Evolutionary conservation across 2,797 vertebrate species (phyloP).

Genomic region (Anguilla pacifica): DNA sequence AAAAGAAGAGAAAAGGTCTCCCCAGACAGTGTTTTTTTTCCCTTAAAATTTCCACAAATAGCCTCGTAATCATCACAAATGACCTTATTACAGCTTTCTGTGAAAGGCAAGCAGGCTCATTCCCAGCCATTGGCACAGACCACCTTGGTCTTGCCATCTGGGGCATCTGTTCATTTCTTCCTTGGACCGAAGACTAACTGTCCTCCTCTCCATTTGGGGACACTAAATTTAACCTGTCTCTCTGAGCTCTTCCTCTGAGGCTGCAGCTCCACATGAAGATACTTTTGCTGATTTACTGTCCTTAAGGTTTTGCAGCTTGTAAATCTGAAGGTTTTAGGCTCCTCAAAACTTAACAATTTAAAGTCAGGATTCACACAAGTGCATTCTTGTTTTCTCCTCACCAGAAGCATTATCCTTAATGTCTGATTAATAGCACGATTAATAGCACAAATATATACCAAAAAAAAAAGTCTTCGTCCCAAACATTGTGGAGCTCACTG

Average conservation of each 20-base stretch:
- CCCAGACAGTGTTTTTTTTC: not conserved
- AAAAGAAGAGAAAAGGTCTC: not conserved
- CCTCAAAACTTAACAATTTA: not conserved
- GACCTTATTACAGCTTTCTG: not conserved
- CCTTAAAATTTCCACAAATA: not conserved
- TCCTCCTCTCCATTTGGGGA: not conserved
- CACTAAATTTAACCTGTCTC: conserved; percentile 3
- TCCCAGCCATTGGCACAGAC: not conserved
- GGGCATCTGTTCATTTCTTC: conserved; percentile 8
- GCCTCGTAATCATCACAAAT: not conserved
- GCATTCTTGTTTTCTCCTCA: not conserved
- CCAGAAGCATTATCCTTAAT: not conserved
- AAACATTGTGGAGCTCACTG: no score
- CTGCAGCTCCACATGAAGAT: not conserved
- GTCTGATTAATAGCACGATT: not conserved
- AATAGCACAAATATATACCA: no score
- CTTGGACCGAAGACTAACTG: not conserved
- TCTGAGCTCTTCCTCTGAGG: not conserved
- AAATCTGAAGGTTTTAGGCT: not conserved
- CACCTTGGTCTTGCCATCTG: conserved; percentile 10
- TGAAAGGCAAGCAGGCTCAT: not conserved
- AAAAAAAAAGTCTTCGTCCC: no score
- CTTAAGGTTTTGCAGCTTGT: conserved; percentile 8
- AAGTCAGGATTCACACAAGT: not conserved
- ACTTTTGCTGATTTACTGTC: not conserved